These are phyloP conservation scores for Masnerella sp. DNA, from an alignment of 2,888 invertebrate species.

Conservation along the genomic window DNA sequence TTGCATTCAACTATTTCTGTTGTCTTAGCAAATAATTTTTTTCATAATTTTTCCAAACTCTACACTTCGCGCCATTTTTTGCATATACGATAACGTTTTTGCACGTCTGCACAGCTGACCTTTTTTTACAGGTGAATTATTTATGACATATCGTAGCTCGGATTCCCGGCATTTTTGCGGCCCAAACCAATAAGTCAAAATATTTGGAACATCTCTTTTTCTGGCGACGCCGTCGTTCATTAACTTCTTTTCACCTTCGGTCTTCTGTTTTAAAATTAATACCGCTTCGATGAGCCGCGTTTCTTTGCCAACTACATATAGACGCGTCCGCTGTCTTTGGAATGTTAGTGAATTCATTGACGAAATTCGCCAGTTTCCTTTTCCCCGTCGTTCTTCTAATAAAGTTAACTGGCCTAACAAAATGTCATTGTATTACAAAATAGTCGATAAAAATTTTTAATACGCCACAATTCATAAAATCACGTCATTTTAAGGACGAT, in stretches of 20 bases:
- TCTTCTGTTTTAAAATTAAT: conserved; percentile 30
- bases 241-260: conserved; percentile 21
- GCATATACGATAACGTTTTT: neutral
- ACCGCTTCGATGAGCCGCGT: conserved; percentile 6
- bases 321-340: no score
- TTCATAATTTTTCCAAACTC: conserved; percentile 28
- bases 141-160: conserved; percentile 24
- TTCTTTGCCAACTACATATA: conserved; percentile 20
- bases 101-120: neutral
- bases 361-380: conserved; percentile 12
- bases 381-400: no score
- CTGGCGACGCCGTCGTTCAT: conserved; percentile 20
- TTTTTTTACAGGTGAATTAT: conserved; percentile 26
- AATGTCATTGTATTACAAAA: no score
- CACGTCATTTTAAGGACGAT: no score
- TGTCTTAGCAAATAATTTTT: conserved; percentile 35
- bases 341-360: conserved; percentile 10
- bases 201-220: conserved; percentile 32
- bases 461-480: no score
- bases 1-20: no score
- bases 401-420: no score
- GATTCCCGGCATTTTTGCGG: conserved; percentile 21
- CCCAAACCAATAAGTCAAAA: conserved; percentile 32
- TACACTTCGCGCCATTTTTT: conserved; percentile 25
- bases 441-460: no score